phyloP scores from a whole-genome alignment of 1,140 invertebrate species.

The Telenomus remus region DNA sequence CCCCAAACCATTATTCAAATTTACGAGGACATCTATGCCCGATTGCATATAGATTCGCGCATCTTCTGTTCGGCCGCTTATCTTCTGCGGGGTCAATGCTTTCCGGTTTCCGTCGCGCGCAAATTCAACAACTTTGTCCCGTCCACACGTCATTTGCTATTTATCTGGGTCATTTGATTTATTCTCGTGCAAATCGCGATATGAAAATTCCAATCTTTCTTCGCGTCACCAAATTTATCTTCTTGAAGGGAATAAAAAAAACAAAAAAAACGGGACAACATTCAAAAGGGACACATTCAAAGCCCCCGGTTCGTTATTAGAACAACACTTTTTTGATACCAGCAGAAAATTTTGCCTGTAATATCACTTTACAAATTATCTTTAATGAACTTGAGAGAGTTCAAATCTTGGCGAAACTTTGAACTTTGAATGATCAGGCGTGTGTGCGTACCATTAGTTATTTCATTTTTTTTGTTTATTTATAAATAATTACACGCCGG shows the following conservation, averaged over 20 bases:
- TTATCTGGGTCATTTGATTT: slow-evolving; percentile 55
- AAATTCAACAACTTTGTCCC: slow-evolving; percentile 48
- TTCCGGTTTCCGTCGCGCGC: slow-evolving; percentile 36
- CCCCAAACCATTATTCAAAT: slow-evolving; percentile 44
- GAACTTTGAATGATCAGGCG: slow-evolving; percentile 8
- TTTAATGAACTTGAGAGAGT: slow-evolving; percentile 51
- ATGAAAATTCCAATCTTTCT: slow-evolving; percentile 33
- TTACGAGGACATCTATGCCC: slow-evolving; percentile 36
- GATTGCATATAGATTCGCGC: slow-evolving; percentile 39
- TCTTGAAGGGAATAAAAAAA: not conserved
- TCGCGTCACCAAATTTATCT: slow-evolving; percentile 6
- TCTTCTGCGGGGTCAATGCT: slow-evolving; percentile 49
- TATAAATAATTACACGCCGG: slow-evolving; percentile 41
- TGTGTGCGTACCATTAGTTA: slow-evolving; percentile 32
- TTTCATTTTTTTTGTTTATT: slow-evolving; percentile 51
- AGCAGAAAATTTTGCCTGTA: too few species aligned
- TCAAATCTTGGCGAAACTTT: slow-evolving; percentile 41
- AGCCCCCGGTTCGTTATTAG: too few species aligned
- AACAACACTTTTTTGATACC: too few species aligned
- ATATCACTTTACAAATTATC: too few species aligned
- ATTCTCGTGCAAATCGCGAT: slow-evolving; percentile 25
- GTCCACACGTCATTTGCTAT: slow-evolving; percentile 50
- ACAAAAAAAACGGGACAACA: not conserved
- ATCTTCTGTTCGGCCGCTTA: slow-evolving; percentile 46
- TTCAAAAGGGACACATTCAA: too few species aligned